A percentile compares a stretch with the other conserved stretches of the same genome.
Evolutionary conservation across 2,888 invertebrate species (phyloP).

Genomic region (Cantharis nigra): DNA sequence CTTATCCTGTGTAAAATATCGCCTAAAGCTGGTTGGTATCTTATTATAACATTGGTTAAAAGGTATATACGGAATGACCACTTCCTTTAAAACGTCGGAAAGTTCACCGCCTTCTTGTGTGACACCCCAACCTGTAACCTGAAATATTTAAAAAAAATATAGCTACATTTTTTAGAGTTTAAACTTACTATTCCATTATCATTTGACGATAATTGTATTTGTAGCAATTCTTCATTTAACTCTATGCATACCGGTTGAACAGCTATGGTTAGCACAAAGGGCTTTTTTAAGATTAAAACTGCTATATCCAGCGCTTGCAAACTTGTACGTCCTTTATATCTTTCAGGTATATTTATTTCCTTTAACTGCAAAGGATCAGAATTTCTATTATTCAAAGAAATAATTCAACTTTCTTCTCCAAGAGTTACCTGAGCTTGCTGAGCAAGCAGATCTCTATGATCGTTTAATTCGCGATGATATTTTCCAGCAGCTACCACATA

Average conservation of each 20-base stretch:
- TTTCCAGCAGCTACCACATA: not conserved
- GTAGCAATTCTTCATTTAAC: not conserved
- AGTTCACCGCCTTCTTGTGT: not conserved
- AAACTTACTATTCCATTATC: slow-evolving; percentile 37
- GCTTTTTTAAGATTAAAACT: not conserved
- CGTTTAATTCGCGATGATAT: not conserved
- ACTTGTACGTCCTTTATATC: not conserved
- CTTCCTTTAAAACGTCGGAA: not conserved
- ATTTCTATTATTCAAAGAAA: not conserved
- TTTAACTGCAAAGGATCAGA: not conserved
- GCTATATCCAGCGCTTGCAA: not conserved
- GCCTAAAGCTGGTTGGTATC: not conserved
- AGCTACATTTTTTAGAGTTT: not conserved
- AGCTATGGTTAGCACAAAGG: not conserved
- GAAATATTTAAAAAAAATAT: not conserved
- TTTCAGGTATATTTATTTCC: not conserved
- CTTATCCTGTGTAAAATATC: not conserved
- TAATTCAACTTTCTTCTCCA: too few relatives aligned
- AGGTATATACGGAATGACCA: not conserved
- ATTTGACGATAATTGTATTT: slow-evolving; percentile 7
- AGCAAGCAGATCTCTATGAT: not conserved
- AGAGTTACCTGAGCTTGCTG: not conserved
- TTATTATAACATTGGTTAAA: not conserved
- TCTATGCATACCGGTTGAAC: not conserved
- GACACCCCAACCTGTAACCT: not conserved